These are phyloP conservation scores for Drosophila ogumai DNA, from an alignment of 1,140 invertebrate species.

Conservation along the genomic window DNA sequence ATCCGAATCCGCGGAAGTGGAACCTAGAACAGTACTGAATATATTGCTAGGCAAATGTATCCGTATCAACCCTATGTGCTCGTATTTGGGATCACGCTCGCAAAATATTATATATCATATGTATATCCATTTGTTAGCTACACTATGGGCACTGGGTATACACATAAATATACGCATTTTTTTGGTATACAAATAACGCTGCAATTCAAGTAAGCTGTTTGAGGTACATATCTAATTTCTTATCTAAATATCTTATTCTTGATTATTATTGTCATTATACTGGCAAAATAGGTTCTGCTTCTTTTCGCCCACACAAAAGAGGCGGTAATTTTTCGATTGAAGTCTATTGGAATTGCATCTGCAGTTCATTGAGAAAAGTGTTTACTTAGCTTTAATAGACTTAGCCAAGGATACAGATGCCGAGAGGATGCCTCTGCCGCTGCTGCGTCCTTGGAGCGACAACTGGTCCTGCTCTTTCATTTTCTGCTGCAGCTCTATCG, in stretches of 20 bases:
- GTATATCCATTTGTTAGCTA: too few species aligned
- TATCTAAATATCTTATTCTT: background rate
- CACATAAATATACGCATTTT: too few species aligned
- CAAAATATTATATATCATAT: too few species aligned
- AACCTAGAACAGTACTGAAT: too few species aligned
- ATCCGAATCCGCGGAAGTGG: too few species aligned
- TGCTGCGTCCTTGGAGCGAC: slow-evolving; percentile 26
- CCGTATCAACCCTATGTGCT: background rate
- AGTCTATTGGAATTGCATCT: slow-evolving; percentile 37
- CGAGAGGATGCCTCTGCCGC: background rate
- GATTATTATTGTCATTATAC: background rate
- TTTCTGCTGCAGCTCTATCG: slow-evolving; percentile 31
- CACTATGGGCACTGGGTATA: too few species aligned
- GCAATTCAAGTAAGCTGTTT: too few species aligned
- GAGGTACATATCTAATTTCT: background rate
- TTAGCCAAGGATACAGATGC: slow-evolving; percentile 23
- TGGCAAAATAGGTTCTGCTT: background rate
- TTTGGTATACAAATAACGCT: too few species aligned
- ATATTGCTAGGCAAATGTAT: too few species aligned
- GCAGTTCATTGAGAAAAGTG: slow-evolving; percentile 36
- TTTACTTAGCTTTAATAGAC: slow-evolving; percentile 42
- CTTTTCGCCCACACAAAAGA: background rate
- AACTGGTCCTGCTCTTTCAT: slow-evolving; percentile 16
- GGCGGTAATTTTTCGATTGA: slow-evolving; percentile 13
- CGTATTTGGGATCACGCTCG: background rate